phyloP scores from a whole-genome alignment of 2,113 vertebrate genomes.

The Pseudopipra pipra region DNA sequence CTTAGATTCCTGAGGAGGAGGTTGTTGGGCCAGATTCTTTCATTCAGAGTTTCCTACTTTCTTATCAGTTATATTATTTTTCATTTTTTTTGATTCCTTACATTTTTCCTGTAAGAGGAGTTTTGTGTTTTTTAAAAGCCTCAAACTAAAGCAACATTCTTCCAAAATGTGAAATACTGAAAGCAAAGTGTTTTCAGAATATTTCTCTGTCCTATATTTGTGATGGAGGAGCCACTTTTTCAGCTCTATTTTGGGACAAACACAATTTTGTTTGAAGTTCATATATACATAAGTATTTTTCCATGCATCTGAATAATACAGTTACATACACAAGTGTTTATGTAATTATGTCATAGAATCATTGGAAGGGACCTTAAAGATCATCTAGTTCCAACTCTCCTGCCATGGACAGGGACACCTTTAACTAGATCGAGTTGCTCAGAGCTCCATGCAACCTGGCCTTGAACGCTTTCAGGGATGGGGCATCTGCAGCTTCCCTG shows the following conservation, averaged over 20 bases:
- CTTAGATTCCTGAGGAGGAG: background rate
- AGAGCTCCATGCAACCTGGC: background rate
- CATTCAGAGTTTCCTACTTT: background rate
- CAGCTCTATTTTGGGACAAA: background rate
- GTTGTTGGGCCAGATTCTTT: background rate
- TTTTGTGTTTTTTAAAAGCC: background rate
- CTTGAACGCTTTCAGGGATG: background rate
- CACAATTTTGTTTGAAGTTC: background rate
- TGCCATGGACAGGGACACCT: background rate
- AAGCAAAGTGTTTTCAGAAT: background rate
- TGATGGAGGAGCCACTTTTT: background rate
- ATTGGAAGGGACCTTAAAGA: background rate
- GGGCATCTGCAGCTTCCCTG: rapidly evolving
- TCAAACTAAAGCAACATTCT: background rate
- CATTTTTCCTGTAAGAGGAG: background rate
- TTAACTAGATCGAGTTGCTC: background rate
- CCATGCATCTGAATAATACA: background rate
- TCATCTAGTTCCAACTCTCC: background rate
- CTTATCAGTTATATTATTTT: background rate
- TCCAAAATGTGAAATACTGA: background rate
- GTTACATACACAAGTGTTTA: background rate
- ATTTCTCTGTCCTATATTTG: background rate
- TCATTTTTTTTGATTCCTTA: background rate
- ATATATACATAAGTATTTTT: background rate
- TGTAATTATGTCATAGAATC: background rate